Evolutionary conservation across 2,888 invertebrate species (phyloP), one percentile per base, ranked within the genome.

Genomic region (Chrysolina haemoptera): DNA sequence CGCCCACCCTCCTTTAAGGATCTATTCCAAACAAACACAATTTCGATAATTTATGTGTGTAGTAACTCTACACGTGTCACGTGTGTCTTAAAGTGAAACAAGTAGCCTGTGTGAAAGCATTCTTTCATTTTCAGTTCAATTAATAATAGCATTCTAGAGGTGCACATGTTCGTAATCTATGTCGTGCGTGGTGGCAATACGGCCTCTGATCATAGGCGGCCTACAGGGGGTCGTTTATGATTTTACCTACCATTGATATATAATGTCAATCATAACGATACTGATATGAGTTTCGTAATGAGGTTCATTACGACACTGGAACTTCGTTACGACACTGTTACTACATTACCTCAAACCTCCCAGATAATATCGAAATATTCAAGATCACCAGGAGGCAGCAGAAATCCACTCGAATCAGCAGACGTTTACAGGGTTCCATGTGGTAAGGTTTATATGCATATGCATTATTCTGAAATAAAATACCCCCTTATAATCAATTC

Each of bases 101-200:
- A 16, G n/a, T n/a, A 59, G n/a, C 27, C 59, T 59, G 12, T 14
- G 59, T 8, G 4, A 59, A 27, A 59, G 59, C 59, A 27, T 59
- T 59, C 59, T 59, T 59, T 59, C 59, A 59, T 59, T 59, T 59
- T 59, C 59, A 27, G 27, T 27, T n/a, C 27, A 27, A 27, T 27
- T 59, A 59, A 27, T 59, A 27, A 59, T 59, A 59, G 5, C 59
- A 59, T 9, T 59, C 35, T 35, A 6, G 27, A 59, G n/a, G 41
- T 69, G 71, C 62, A 71, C 67, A 67, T 71, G 71, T 67, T 35
- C 10, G 62, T 50, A 70, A 65, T 65, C 64, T 64, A 22, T 55
- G 46, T 14, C 55, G 66, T 62, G 50, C 55, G 66, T 62, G 50
- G 66, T 59, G 62, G 63, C 64, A 70, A 70, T 64, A 18, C 35